Evolutionary conservation across 2,797 vertebrate species (phyloP), one percentile per base, ranked within the genome.

Genomic region (Crenuchus spilurus): DNA sequence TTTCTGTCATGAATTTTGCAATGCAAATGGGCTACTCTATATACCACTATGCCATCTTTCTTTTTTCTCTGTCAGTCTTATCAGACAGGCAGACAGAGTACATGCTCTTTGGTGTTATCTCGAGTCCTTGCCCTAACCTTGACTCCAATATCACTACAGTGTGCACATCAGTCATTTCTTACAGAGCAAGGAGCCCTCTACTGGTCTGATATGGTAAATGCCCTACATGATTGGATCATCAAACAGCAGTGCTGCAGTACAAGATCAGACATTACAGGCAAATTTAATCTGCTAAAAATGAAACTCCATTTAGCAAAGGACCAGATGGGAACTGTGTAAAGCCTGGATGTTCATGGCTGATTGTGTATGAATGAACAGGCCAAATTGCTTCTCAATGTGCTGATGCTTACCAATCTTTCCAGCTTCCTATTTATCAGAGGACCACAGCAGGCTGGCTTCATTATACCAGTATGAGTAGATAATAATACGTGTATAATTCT

Each of bases 111-210:
- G 51, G 26, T 4, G 6, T 61, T 67, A 57, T 54, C 8, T 48
- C 24, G 20, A 70, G 65, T 20, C 48, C 70, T 71, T 74, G 67
- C 52, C 33, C 55, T 76, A 72, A 76, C 70, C 74, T 74, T 74
- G 66, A 63, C 49, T 31, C 44, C 39, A 37, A 7, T 9, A 31
- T 54, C 26, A 61, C n/a, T 24, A 73, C 42, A 42, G 55, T 65
- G 64, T 37, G 18, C 31, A 41, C 51, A 58, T 20, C 37, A 52
- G 41, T 48, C 42, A 49, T 65, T 20, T 65, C 37, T 48, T 42
- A 66, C 18, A 55, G 35, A 42, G 49, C 33, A 69, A 24, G 39
- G 42, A 13, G 63, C 74, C 71, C 77, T 46, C 77, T 79, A 35
- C 67, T 72, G 77, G 58, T 22, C 41, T 42, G 55, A 30, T 41